Evolutionary conservation across 1,140 invertebrate species (phyloP).

Genomic region (Neodiprion pinetum): DNA sequence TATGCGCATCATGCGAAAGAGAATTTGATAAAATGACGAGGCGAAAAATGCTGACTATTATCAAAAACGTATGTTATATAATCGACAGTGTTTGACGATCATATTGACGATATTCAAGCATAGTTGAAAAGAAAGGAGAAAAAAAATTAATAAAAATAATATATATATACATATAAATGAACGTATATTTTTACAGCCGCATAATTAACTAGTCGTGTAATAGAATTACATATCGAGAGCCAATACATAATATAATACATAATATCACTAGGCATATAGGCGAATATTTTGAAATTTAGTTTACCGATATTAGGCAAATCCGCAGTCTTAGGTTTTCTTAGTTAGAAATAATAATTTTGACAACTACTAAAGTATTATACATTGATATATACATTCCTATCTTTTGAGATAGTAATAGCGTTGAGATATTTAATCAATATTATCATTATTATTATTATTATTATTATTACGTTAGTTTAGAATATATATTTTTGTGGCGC

Average conservation of each 20-base stretch:
- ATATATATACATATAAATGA: constrained; percentile 8
- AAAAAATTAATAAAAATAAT: constrained; percentile 5
- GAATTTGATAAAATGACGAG: too few species aligned
- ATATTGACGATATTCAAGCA: background rate
- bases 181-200: constrained; percentile 17
- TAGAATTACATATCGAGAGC: constrained; percentile 11
- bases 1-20: constrained; percentile 11
- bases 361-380: background rate
- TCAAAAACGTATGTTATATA: too few species aligned
- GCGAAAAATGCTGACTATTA: too few species aligned
- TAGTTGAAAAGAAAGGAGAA: background rate
- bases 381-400: background rate
- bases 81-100: too few species aligned
- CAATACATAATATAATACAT: background rate
- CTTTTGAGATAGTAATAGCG: background rate
- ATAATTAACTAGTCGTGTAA: constrained; percentile 16
- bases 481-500: background rate
- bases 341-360: constrained; percentile 1
- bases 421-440: background rate
- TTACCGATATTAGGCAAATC: background rate
- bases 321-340: background rate
- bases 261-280: constrained; percentile 7
- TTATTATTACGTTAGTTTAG: background rate
- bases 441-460: too few species aligned
- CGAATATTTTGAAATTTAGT: constrained; percentile 2